Conservation (phyloP, 2,797 vertebrate species). For the Sarcoramphus papa region DNA sequence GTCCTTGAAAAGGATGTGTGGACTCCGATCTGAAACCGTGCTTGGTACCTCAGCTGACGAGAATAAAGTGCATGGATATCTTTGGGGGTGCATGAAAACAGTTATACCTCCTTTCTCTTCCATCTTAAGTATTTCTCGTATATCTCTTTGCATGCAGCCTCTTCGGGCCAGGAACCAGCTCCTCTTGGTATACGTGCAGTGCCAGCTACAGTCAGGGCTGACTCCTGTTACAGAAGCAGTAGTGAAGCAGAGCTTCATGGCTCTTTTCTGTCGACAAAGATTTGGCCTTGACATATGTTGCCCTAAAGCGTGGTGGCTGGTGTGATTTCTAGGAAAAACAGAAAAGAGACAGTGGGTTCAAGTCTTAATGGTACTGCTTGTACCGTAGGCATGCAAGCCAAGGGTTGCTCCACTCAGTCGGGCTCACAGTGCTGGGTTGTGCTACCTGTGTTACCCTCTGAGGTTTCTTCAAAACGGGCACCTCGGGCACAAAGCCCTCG, state of each 20-base stretch:
- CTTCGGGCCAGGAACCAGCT: background rate
- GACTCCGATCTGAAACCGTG: accelerated
- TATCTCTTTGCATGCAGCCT: background rate
- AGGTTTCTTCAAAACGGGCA: background rate
- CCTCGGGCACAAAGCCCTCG: background rate
- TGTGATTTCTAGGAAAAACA: background rate
- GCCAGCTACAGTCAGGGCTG: background rate
- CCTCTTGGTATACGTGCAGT: background rate
- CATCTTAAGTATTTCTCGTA: background rate
- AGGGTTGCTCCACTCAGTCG: accelerated
- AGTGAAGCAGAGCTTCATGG: background rate
- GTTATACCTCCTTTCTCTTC: background rate
- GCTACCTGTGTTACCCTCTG: background rate
- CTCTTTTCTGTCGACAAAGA: background rate
- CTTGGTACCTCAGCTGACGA: background rate
- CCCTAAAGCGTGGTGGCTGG: accelerated
- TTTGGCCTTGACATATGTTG: background rate
- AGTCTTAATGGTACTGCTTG: background rate
- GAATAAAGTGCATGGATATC: background rate
- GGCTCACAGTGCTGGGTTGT: background rate
- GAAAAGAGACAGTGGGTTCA: background rate
- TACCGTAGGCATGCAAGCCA: background rate
- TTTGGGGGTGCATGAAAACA: background rate
- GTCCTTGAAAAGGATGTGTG: background rate
- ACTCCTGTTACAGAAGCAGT: background rate